A percentile compares a stretch with the other conserved stretches of the same genome.
phyloP scores from a whole-genome alignment of 2,888 invertebrate genomes.

The Uloborus plumipes region DNA sequence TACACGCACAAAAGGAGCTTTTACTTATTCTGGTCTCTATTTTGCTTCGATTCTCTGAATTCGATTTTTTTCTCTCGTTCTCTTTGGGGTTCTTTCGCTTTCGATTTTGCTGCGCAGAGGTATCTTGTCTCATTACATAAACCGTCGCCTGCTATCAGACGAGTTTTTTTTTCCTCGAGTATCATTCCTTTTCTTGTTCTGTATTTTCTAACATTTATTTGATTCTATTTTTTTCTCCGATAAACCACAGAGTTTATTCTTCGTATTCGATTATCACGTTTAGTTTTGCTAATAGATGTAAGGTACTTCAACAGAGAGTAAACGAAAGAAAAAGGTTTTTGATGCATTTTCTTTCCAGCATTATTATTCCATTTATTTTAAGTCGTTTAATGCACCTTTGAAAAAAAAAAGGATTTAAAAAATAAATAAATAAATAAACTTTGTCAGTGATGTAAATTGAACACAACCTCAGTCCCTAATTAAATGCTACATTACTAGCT shows the following conservation, averaged over 20 bases:
- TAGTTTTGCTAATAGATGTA: neutral
- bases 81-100: conserved; percentile 27
- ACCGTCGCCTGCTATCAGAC: conserved; percentile 54
- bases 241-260: conserved; percentile 25
- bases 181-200: conserved; percentile 12
- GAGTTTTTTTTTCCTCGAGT: conserved; percentile 19
- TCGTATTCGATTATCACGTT: conserved; percentile 13
- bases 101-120: conserved; percentile 56
- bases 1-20: conserved; percentile 27
- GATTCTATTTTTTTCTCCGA: neutral
- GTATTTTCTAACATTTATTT: conserved; percentile 4
- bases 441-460: no score
- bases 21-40: conserved; percentile 56
- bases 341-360: no score
- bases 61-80: conserved; percentile 23
- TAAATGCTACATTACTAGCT: no score
- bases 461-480: no score
- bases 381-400: no score
- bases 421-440: no score
- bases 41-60: conserved; percentile 49
- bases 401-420: no score
- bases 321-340: no score
- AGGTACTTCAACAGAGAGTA: no score
- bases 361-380: no score
- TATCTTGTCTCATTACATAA: conserved; percentile 61